Percentiles rank a stretch among this genome's conserved stretches.
phyloP scores from a whole-genome alignment of 1,140 invertebrate species.

The Trichoplusia ni region DNA sequence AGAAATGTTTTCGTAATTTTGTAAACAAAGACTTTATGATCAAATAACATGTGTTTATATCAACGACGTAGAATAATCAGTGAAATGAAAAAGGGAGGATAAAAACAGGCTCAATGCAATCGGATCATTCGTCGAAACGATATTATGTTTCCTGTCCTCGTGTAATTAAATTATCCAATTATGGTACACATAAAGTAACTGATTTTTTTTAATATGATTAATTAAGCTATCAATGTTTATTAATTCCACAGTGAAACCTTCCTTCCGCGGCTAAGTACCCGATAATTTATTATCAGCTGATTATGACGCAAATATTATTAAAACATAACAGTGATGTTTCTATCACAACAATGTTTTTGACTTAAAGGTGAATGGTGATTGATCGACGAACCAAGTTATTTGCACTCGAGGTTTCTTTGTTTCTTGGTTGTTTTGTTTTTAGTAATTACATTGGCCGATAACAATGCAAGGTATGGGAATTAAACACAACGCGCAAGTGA shows the following conservation, averaged over 20 bases:
- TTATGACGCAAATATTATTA: constrained; percentile 12
- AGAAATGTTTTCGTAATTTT: background rate
- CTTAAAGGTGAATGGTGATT: constrained; percentile 20
- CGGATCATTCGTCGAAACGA: no score
- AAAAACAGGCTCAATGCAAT: no score
- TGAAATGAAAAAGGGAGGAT: no score
- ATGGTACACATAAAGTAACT: no score
- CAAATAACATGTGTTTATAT: background rate
- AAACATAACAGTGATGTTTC: background rate
- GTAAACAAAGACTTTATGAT: constrained; percentile 4
- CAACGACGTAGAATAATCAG: no score
- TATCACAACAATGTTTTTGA: background rate
- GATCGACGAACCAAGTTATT: background rate
- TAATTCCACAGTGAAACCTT: no score
- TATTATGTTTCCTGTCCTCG: no score
- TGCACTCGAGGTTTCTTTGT: background rate
- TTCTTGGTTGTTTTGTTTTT: background rate
- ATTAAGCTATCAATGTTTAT: no score
- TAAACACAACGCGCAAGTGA: no score
- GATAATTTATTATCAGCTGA: constrained; percentile 2
- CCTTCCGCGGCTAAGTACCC: no score
- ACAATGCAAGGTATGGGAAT: background rate
- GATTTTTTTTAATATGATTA: no score
- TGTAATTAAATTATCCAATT: no score
- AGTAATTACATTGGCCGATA: background rate